Base-by-base conservation (phyloP, 2,113 vertebrate genomes). In the Scortum barcoo region DNA sequence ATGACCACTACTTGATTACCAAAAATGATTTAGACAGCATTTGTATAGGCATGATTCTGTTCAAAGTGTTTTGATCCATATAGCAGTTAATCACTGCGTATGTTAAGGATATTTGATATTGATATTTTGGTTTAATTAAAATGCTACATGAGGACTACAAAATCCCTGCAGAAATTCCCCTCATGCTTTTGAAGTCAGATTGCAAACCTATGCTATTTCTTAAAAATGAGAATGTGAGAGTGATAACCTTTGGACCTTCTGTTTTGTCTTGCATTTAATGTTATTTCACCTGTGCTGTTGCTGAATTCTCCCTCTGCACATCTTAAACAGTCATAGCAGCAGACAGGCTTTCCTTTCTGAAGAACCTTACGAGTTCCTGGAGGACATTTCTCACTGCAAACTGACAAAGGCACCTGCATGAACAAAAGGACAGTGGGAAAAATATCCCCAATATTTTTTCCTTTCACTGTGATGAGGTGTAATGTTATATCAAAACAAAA, bases 231-330 rank as follows among this genome's bases (percentile, higher is more conserved):
- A 3, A 62, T 62, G 20, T n/a, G 1, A 62, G n/a, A 6, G 7
- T 33, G 19, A 10, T 7, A 70, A 33, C 10, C n/a, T 68, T 22
- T 7, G 24, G 7, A 16, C 0, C 0, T 51, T 51, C 9, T 11
- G 20, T 70, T 51, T n/a, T 26, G n/a, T 71, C 20, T 42, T 50
- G 2, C 6, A 63, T 44, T 14, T 3, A 20, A 19, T 6, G 33
- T 11, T 3, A 86, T 56, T 11, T 3, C 3, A 93, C 91, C 91
- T 93, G 93, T 87, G 0, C 1, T 84, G 80, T 95, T 94, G 77
- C 92, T 95, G 6, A 94, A 92, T 60, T 95, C 92, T 79, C 94
- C 94, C 19, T 93, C 93, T 78, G 93, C 89, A 89, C 94, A 95
- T 56, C 78, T 78, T 33, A 93, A 70, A 72, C 94, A 95, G 86